phyloP scores from a whole-genome alignment of 2,113 vertebrate genomes.

The Gymnocephalus cernua region DNA sequence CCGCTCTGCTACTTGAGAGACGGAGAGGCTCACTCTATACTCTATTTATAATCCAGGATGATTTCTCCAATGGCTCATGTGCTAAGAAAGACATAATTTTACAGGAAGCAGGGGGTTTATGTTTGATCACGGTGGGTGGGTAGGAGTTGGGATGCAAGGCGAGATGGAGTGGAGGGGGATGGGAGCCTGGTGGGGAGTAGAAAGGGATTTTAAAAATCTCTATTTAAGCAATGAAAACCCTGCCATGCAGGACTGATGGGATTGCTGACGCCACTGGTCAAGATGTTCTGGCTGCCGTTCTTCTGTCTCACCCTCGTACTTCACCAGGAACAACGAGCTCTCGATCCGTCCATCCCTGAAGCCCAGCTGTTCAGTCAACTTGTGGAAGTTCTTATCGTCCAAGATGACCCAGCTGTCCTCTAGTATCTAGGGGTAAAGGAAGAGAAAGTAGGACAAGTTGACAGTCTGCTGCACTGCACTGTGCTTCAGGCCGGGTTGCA shows the following conservation, averaged over 20 bases:
- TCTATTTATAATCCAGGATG: constrained; percentile 79
- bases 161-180: constrained; percentile 25
- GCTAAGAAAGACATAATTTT: constrained; percentile 73
- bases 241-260: constrained; percentile 50
- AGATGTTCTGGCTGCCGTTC: constrained; percentile 24
- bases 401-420: constrained; percentile 72
- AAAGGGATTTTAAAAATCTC: constrained; percentile 50
- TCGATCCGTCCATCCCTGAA: constrained; percentile 66
- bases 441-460: neutral
- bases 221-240: constrained; percentile 51
- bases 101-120: constrained; percentile 59
- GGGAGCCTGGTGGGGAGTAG: constrained; percentile 16
- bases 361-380: constrained; percentile 58
- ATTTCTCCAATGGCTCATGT: constrained; percentile 76
- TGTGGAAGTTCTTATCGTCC: constrained; percentile 64
- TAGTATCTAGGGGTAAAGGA: constrained; percentile 54
- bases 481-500: neutral
- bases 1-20: constrained; percentile 77
- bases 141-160: constrained; percentile 28
- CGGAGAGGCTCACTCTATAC: constrained; percentile 62
- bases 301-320: constrained; percentile 72
- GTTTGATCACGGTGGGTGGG: constrained; percentile 66
- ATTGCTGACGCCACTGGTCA: constrained; percentile 39
- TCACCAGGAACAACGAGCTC: constrained; percentile 69
- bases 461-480: neutral